Evolutionary conservation across 2,888 invertebrate species (phyloP), one percentile per base, ranked within the genome.

Genomic region (Leptinotarsa juncta): DNA sequence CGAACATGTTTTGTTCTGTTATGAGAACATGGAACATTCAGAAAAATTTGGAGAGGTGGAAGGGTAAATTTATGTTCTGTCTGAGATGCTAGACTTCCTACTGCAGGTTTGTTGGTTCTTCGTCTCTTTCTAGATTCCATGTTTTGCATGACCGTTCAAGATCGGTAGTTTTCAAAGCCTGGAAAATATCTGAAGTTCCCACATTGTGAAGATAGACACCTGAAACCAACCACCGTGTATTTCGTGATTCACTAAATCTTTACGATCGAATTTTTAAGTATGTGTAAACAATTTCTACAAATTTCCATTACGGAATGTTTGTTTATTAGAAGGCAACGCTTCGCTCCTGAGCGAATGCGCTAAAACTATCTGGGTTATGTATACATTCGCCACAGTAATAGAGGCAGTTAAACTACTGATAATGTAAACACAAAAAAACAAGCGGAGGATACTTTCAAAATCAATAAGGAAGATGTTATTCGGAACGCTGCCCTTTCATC

Each of bases 301-400:
- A 69, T 73, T 66, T 73, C 67, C 49, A 72, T 62, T 72, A 65
- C 18, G 50, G 55, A 55, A 49, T 50, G 70, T 70, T 73, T 73
- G 73, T 73, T 73, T 70, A 73, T 65, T 49, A 55, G 23, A 69
- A 70, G 66, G 60, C 69, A 60, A 32, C 50, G n/a, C 23, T 42
- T 62, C 70, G 20, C 51, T 60, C 70, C 70, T 74, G 14, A 57
- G 4, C 15, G 20, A 57, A 60, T 69, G 48, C 70, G 32, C 51
- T 50, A 20, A 72, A 60, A 65, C 65, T 70, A 75, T 69, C 75
- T 75, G 57, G 75, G 75, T 75, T 72, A 72, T 72, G 67, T 72
- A 72, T 70, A 75, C 75, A 70, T 57, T 69, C 14, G 48, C 67
- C 60, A 32, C 62, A 20, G 67, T 66, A 66, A 42, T 72, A 75